phyloP scores from a whole-genome alignment of 2,888 invertebrate genomes.

The Tenthredo amoena region DNA sequence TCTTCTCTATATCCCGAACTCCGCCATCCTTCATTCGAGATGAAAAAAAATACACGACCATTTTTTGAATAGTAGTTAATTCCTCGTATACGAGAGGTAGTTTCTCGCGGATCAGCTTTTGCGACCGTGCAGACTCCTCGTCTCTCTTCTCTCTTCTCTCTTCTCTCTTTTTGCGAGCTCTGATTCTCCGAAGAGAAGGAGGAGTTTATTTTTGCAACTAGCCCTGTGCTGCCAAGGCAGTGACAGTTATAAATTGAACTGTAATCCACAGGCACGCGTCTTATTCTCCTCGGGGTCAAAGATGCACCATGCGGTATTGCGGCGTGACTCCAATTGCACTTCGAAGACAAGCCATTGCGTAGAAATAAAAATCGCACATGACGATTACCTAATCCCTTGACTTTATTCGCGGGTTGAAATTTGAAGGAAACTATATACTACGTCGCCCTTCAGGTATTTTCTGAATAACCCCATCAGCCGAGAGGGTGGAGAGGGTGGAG shows the following conservation, averaged over 20 bases:
- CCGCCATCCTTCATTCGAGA: neutral
- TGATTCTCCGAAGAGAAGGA: constrained; percentile 29
- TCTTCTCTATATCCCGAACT: constrained; percentile 35
- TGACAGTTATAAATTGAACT: constrained; percentile 72
- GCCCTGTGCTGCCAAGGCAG: constrained; percentile 53
- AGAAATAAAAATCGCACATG: neutral
- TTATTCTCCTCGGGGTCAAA: constrained; percentile 50
- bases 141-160: neutral
- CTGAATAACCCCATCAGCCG: constrained; percentile 72
- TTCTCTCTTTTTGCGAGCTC: neutral
- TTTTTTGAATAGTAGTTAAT: neutral
- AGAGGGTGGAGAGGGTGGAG: constrained; percentile 56
- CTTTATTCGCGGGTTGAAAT: neutral
- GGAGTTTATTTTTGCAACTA: constrained; percentile 67
- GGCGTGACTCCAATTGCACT: constrained; percentile 12
- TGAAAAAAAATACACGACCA: neutral
- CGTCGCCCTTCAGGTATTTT: constrained; percentile 60
- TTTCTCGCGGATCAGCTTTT: neutral
- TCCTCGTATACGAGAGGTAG: neutral
- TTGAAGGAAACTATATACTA: neutral
- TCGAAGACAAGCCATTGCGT: neutral
- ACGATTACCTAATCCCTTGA: neutral
- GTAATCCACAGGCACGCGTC: constrained; percentile 60
- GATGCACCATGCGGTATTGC: neutral
- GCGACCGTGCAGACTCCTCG: neutral